Base-by-base conservation (phyloP, 2,113 vertebrate species). In the Chionomys nivalis region DNA sequence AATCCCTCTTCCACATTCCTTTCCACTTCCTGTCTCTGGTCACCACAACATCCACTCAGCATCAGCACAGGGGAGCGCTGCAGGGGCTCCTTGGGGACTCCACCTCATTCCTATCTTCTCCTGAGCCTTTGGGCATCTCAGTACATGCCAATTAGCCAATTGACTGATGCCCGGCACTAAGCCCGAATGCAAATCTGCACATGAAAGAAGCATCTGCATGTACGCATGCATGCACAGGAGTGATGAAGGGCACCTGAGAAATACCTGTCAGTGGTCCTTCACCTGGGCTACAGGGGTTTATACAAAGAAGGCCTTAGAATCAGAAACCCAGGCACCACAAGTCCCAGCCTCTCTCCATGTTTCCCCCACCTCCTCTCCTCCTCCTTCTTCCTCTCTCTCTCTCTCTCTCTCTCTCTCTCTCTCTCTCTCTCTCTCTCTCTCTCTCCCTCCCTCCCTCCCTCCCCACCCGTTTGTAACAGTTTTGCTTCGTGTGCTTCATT, bases 281-380 rank as follows among this genome's bases (percentile, higher is more conserved):
- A 82, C 26, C 28, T 87, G 33, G 89, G 31, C 24, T 81, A 14
- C 36, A 21, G 28, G 49, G 82, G 39, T 21, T 55, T n/a, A 39
- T 86, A 66, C 73, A 85, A 89, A 39, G 76, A 81, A 87, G 77
- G 89, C 49, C 33, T 55, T 47, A 91, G 70, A 70, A 81, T 96
- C 61, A 85, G 58, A 89, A 87, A 82, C 49, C 65, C 7, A 42
- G 19, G 58, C 58, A 58, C 6, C 17, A 58, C 39, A 79, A 55
- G 44, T 87, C 52, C 13, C 58, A 61, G 36, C 8, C 21, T 36
- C 13, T 55, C 58, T 75, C 55, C 17, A 0, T 19, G 11, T 83
- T 6, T 23, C 55, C 6, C 4, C 5, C 21, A 49, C 49, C 49
- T 49, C 47, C 47, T 49, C 47, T 49, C 3, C 12, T 16, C 13